Conservation (phyloP, 2,113 vertebrate species). For the Arvicanthis niloticus region DNA sequence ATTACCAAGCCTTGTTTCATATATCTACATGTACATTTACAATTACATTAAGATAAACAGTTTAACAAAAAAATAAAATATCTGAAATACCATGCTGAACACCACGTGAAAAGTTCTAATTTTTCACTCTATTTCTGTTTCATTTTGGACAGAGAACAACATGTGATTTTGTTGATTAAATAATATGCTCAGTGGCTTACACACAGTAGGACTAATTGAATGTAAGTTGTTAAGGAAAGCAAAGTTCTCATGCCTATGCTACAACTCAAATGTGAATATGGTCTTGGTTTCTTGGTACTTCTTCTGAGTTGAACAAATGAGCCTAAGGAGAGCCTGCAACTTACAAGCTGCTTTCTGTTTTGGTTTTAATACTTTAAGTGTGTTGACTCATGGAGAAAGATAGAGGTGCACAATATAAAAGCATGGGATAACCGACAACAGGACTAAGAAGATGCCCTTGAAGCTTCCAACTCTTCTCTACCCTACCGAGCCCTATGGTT, state of each 20-base stretch:
- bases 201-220: background rate
- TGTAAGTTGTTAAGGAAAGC: background rate
- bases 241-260: background rate
- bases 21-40: background rate
- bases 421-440: background rate
- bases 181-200: background rate
- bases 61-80: background rate
- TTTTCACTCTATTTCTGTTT: rapidly evolving
- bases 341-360: background rate
- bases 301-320: background rate
- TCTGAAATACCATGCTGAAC: background rate
- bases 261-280: background rate
- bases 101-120: background rate
- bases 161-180: background rate
- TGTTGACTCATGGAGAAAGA: background rate
- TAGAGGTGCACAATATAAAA: background rate
- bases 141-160: background rate
- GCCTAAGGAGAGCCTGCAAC: background rate
- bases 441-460: background rate
- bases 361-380: background rate
- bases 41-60: background rate
- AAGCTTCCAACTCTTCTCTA: background rate
- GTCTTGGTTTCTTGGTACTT: background rate
- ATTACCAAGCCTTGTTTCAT: background rate
- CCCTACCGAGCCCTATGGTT: background rate